Evolutionary conservation across 2,113 vertebrate species (phyloP).

Genomic region (Gnathonemus longibarbis): DNA sequence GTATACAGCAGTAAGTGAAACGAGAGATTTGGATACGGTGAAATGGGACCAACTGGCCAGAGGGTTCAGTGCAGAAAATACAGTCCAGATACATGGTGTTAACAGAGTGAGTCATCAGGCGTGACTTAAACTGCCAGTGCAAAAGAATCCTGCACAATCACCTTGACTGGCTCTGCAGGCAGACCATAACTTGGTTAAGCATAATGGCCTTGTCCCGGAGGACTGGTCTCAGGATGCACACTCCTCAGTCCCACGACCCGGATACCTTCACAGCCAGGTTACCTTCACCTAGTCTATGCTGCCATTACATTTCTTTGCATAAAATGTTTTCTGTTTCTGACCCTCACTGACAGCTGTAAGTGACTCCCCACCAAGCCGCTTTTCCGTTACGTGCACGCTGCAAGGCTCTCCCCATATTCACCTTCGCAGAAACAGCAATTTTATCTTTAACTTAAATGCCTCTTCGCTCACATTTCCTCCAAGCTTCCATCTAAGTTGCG

Average conservation of each 20-base stretch:
- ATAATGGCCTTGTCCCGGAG: not conserved
- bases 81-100: not conserved
- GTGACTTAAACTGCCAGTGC: not conserved
- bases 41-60: not conserved
- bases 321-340: not conserved
- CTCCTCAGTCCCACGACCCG: not conserved
- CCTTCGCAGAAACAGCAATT: not conserved
- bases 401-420: not conserved
- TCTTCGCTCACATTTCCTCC: not conserved
- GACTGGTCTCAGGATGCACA: not conserved
- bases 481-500: not conserved
- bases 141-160: not conserved
- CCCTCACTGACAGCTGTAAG: not conserved
- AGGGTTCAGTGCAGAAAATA: not conserved
- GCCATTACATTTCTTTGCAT: not conserved
- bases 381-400: not conserved
- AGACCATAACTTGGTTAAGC: not conserved
- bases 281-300: not conserved
- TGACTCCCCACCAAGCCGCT: not conserved
- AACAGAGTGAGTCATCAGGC: not conserved
- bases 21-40: not conserved
- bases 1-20: not conserved
- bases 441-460: not conserved
- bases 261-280: not conserved
- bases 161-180: not conserved